Conservation (phyloP, 1,140 invertebrate species). For the Brachionus rotundiformis region DNA sequence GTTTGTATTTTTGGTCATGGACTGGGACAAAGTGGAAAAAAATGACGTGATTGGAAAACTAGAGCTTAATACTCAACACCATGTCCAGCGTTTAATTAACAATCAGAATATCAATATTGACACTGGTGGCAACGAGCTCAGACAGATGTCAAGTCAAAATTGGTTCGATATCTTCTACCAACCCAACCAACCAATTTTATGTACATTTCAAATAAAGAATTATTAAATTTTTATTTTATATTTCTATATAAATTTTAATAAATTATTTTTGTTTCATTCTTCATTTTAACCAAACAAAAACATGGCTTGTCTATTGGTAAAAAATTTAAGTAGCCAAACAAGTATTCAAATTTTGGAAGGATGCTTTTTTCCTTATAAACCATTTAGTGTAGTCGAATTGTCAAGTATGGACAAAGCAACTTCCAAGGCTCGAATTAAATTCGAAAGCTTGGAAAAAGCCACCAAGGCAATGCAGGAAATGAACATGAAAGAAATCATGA, state of each 20-base stretch:
- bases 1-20: conserved; percentile 86
- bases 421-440: not conserved
- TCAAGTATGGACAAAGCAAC: not conserved
- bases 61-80: conserved; percentile 73
- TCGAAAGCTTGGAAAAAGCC: not conserved
- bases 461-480: not conserved
- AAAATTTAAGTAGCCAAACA: not conserved
- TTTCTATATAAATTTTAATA: conserved; percentile 16
- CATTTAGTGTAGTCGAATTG: not conserved
- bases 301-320: conserved; percentile 11
- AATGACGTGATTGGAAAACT: conserved; percentile 94
- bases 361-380: conserved; percentile 16
- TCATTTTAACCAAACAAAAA: not conserved
- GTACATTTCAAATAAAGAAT: conserved; percentile 45
- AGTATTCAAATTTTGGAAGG: not conserved
- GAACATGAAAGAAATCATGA: conserved; percentile 21
- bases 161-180: conserved; percentile 47
- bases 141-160: conserved; percentile 1
- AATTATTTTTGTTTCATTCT: conserved; percentile 37
- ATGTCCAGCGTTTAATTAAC: not conserved
- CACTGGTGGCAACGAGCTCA: not conserved
- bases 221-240: conserved; percentile 29
- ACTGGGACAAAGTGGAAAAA: conserved; percentile 95
- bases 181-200: conserved; percentile 42
- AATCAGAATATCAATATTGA: not conserved